phyloP scores from a whole-genome alignment of 2,797 vertebrate species.

The Argya squamiceps region DNA sequence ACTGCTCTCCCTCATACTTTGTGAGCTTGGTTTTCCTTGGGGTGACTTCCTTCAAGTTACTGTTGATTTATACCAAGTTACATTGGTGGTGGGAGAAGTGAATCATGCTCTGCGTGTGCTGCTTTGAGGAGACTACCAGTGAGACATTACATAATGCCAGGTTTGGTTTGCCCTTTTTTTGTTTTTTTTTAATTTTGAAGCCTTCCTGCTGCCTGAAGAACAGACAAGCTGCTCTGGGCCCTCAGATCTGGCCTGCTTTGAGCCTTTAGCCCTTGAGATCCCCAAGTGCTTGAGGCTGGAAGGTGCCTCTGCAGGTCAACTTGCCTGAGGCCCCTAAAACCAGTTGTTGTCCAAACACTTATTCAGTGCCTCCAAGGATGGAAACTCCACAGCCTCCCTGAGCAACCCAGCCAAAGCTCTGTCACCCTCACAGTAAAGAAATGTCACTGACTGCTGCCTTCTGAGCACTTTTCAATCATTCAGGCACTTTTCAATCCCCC shows the following conservation, averaged over 20 bases:
- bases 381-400: neutral
- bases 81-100: neutral
- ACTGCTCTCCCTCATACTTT: neutral
- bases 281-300: neutral
- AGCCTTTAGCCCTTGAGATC: neutral
- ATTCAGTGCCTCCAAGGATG: too few relatives aligned
- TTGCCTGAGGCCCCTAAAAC: neutral
- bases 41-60: neutral
- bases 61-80: neutral
- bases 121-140: neutral
- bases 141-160: conserved; percentile 44
- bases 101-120: neutral
- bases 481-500: neutral
- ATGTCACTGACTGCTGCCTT: neutral
- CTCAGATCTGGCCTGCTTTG: neutral
- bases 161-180: neutral
- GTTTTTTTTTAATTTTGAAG: neutral
- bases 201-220: neutral
- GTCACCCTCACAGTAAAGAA: too few relatives aligned
- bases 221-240: neutral
- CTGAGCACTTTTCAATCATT: neutral
- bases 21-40: neutral
- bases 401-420: neutral
- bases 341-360: neutral
- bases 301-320: neutral